Base-by-base conservation (phyloP, 2,888 invertebrate genomes). In the Lepidocyrtoides sp. region DNA sequence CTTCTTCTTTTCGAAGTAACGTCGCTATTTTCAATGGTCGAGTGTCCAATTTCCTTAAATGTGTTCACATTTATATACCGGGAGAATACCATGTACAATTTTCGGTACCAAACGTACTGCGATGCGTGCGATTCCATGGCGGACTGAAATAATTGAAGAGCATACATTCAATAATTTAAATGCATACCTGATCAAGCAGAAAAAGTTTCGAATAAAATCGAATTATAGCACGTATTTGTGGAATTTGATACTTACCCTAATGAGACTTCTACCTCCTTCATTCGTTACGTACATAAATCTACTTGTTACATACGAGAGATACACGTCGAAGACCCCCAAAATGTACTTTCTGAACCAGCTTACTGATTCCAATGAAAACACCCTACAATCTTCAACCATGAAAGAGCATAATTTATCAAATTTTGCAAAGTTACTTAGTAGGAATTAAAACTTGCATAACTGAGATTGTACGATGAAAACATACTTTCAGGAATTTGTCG, bases 91-190 rank as follows among this genome's bases (percentile, higher is more conserved):
- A 99, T 97, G 95, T 99, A 99, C 2, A 99, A 96, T 95, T 97
- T 96, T 87, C 99, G 96, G 95, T 98, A 99, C 99, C 99, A 99
- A 54, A 98, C 97, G 96, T 98, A 97, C 95, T 99, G 99, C n/a
- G 98, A 98, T 93, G 96, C 95, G 95, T 99, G 99, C 86, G 96
- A 96, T 93, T 96, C 96, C 98, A 99, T 99, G 2, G 99, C 98
- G 93, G 96, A 95, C 95, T 97, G 96, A 29, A 69, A 77, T 51
- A 41, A 81, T 57, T 79, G 48, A 7, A 51, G 83, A 89, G 8
- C 2, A 12, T 14, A 12, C 7, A 12, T 75, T 32, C 4, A 66
- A n/a, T 14, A 48, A 36, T 17, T 32, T 48, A 48, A 48, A 12
- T 12, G 12, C 20, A 29, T 14, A 36, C 17, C 10, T 26, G 60